A percentile compares a stretch with the other conserved stretches of the same genome.
These are phyloP conservation scores for Hylaeus anthracinus DNA, from an alignment of 1,140 invertebrate genomes.

Conservation along the genomic window DNA sequence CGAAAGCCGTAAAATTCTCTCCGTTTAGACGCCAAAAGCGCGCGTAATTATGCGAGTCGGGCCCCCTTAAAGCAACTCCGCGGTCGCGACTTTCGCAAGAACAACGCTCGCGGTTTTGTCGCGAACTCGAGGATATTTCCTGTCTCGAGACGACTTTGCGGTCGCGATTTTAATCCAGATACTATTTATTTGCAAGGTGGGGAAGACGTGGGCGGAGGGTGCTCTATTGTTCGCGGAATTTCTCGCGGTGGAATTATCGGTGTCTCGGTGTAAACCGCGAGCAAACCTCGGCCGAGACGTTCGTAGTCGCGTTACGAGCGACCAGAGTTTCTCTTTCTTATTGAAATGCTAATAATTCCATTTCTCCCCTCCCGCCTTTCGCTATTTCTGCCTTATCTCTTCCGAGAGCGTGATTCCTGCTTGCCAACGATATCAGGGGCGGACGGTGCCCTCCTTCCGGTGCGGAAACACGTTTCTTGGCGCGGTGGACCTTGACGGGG, in stretches of 20 bases:
- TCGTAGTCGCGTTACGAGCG: slow-evolving; percentile 8
- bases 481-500: neutral
- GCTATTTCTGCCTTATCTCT: slow-evolving; percentile 16
- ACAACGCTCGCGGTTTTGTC: neutral
- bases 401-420: neutral
- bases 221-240: slow-evolving; percentile 32
- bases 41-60: neutral
- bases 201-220: too few relatives aligned
- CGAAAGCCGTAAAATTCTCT: slow-evolving; percentile 3
- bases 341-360: slow-evolving; percentile 54
- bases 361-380: neutral
- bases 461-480: slow-evolving; percentile 18
- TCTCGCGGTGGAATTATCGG: slow-evolving; percentile 44
- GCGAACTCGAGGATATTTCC: neutral
- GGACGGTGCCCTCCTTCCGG: slow-evolving; percentile 1
- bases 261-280: slow-evolving; percentile 22
- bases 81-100: neutral
- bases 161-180: slow-evolving; percentile 16
- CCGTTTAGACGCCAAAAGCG: neutral
- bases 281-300: neutral
- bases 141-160: neutral
- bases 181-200: neutral
- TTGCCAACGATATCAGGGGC: slow-evolving; percentile 49
- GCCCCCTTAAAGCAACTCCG: neutral
- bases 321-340: slow-evolving; percentile 51